Percentiles rank a stretch among this genome's conserved stretches.
Evolutionary conservation across 2,113 vertebrate genomes (phyloP).

Genomic region (Paracanthobrama guichenoti): DNA sequence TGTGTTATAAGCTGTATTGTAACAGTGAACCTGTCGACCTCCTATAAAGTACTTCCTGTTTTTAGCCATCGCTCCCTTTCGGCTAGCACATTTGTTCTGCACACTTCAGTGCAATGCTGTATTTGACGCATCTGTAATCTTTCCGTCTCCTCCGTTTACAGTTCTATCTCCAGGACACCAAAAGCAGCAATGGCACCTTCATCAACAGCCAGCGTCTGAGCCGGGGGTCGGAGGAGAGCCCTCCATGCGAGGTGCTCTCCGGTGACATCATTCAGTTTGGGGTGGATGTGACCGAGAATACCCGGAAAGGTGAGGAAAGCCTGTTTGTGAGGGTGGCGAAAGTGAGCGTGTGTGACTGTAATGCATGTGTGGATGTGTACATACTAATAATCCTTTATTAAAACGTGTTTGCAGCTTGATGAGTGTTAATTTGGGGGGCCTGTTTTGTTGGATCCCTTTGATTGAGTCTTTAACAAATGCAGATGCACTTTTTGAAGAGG

Average conservation of each 20-base stretch:
- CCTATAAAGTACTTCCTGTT: not conserved
- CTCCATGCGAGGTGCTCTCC: slow-evolving; percentile 96
- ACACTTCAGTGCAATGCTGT: not conserved
- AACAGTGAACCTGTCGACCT: not conserved
- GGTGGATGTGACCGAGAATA: slow-evolving; percentile 99
- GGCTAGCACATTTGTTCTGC: not conserved
- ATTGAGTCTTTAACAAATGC: not conserved
- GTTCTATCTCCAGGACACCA: slow-evolving; percentile 99
- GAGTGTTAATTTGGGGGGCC: not conserved
- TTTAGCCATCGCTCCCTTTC: not conserved
- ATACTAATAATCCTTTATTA: not conserved
- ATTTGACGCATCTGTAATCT: not conserved
- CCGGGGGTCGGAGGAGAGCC: slow-evolving; percentile 97
- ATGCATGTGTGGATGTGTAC: not conserved
- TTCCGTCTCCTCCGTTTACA: slow-evolving; percentile 67
- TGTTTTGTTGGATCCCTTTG: not conserved
- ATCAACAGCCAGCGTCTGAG: slow-evolving; percentile 99
- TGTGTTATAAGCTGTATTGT: not conserved
- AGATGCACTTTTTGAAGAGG: not conserved
- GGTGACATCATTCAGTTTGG: slow-evolving; percentile 99
- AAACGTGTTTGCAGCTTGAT: not conserved
- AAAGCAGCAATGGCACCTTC: slow-evolving; percentile 99
- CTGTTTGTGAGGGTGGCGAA: not conserved
- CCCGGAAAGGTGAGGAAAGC: slow-evolving; percentile 86
- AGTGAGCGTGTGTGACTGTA: not conserved